phyloP scores from a whole-genome alignment of 1,140 invertebrate genomes.

The Diachasmimorpha longicaudata region DNA sequence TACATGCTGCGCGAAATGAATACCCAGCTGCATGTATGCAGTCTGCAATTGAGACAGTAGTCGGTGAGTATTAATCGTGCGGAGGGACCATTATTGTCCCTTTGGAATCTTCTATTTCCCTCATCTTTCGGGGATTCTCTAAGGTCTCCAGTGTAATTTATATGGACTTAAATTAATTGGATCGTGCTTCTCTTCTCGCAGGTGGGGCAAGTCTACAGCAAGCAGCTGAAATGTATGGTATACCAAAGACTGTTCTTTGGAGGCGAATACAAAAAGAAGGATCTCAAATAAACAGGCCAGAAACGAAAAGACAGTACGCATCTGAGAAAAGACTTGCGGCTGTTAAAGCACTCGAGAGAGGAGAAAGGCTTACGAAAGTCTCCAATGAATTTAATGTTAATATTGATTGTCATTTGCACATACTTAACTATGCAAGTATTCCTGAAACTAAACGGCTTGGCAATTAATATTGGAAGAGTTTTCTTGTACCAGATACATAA shows the following conservation, averaged over 20 bases:
- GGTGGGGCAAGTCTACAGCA: conserved; percentile 61
- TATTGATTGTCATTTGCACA: conserved; percentile 5
- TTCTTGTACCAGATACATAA: too few species aligned
- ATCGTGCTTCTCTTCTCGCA: conserved; percentile 33
- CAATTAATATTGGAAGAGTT: too few species aligned
- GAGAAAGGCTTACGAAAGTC: conserved; percentile 67
- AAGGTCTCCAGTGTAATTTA: too few species aligned
- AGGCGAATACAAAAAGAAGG: conserved; percentile 65
- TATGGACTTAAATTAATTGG: too few species aligned
- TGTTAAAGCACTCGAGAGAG: conserved; percentile 63
- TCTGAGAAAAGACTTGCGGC: conserved; percentile 62
- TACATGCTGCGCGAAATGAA: conserved; percentile 55
- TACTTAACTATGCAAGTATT: neutral
- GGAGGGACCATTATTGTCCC: too few species aligned
- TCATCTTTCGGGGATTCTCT: too few species aligned
- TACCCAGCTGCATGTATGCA: conserved; percentile 60
- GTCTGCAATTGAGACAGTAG: conserved; percentile 58
- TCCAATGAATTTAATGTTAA: conserved; percentile 59
- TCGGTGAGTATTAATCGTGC: conserved; percentile 42
- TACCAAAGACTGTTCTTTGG: conserved; percentile 70
- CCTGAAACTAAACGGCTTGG: too few species aligned
- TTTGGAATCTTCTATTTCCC: too few species aligned
- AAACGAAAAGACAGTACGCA: conserved; percentile 60
- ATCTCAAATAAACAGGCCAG: conserved; percentile 51
- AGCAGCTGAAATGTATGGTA: conserved; percentile 62